Evolutionary conservation across 2,113 vertebrate species (phyloP), one percentile per base, ranked within the genome.

Genomic region (Tursiops truncatus): DNA sequence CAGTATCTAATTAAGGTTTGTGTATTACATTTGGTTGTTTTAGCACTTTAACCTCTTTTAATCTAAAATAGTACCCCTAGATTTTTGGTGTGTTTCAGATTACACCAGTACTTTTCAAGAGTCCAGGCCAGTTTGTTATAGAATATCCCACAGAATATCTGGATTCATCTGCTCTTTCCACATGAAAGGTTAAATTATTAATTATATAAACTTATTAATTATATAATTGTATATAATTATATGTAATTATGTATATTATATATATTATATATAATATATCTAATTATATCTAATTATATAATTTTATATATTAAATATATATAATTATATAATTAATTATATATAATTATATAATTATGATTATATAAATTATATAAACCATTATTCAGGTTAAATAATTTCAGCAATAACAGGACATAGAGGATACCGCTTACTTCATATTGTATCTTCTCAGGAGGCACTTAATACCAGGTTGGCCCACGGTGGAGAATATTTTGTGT

Each of bases 21-120:
- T 89, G 33, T 33, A 68, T 89, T 83, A 77, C 4, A 2, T 77
- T 76, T 96, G 38, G 36, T 88, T 76, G 38, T 74, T 89, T 50
- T 68, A 67, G 38, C 9, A 38, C 65, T 92, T 91, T 81, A 80
- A 63, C 28, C 12, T 80, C 25, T 95, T 88, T 79, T 74, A 88
- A 38, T 92, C 25, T 76, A 82, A 20, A 82, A 82, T 23, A 60
- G 60, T 68, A 90, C 8, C 44, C 25, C 23, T 93, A 44, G 80
- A 86, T 73, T 81, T 92, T 90, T 31, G 86, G 77, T 95, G 21
- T 41, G 12, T 81, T 90, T 93, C 17, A 70, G 82, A 62, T 94
- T 73, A 82, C 53, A 82, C n/a, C 89, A 25, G 71, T 95, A 67
- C 80, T 93, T 95, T 95, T 91, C 15, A 93, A 77, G 65, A 91